These are phyloP conservation scores for Sus cebifrons DNA, from an alignment of 2,797 vertebrate genomes.

Conservation along the genomic window DNA sequence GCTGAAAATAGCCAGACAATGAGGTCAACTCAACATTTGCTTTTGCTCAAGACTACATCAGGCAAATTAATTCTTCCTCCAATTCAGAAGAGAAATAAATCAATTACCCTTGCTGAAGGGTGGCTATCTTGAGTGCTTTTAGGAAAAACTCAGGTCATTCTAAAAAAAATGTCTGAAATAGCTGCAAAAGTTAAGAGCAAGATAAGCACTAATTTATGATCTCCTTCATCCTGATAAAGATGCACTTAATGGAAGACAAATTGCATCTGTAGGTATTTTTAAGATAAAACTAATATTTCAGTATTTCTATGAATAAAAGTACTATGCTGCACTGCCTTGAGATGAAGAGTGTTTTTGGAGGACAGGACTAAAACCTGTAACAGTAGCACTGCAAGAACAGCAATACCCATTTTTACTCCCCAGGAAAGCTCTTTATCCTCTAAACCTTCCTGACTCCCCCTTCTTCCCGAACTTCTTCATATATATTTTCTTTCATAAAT, in stretches of 20 bases:
- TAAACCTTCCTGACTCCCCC: neutral
- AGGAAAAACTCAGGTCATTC: conserved; percentile 46
- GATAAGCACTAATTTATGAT: conserved; percentile 62
- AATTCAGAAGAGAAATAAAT: conserved; percentile 68
- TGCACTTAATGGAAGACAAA: neutral
- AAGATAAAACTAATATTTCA: conserved; percentile 45
- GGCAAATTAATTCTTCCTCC: conserved; percentile 67
- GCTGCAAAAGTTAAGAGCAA: conserved; percentile 42
- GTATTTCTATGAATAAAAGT: neutral
- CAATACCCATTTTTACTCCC: neutral
- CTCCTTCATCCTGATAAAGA: conserved; percentile 49
- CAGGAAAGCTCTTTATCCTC: neutral
- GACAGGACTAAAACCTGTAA: neutral
- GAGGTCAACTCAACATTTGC: conserved; percentile 65
- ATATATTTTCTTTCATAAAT: neutral
- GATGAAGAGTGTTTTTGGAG: neutral
- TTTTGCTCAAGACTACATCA: conserved; percentile 55
- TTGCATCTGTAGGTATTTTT: conserved; percentile 14
- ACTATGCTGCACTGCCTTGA: neutral
- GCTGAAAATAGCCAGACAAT: conserved; percentile 65
- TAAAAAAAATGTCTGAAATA: conserved; percentile 62
- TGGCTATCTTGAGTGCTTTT: conserved; percentile 60
- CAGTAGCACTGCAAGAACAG: neutral
- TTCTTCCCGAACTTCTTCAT: neutral
- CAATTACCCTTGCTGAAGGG: conserved; percentile 62